Evolutionary conservation across 2,888 invertebrate species (phyloP), one percentile per base, ranked within the genome.

Genomic region (Ennomos fuscantarius): DNA sequence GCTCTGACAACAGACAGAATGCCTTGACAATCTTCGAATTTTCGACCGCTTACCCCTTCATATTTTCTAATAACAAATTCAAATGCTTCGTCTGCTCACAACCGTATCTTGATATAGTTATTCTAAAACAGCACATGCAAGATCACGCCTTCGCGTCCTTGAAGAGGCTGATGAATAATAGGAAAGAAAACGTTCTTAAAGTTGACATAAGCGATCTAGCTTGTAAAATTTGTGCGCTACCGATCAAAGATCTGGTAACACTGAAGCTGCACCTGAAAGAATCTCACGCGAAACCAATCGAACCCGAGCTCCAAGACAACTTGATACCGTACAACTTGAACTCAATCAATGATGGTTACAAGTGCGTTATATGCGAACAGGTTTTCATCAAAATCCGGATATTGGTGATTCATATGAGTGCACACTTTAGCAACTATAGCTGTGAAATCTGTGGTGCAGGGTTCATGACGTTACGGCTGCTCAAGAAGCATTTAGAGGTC

Each of bases 351-450:
- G 84, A 81, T 1, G 77, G 81, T 0, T 90, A 86, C 60, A 80
- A 76, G 58, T 92, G 92, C 58, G 89, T 88, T 0, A 78, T 92
- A 13, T 92, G 92, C 56, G 76, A 84, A 0, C 76, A 88, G 45
- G 78, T 63, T 6, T 91, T 92, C 44, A 85, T 89, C 32, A 91
- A 92, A 82, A 78, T 91, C 0, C 73, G 91, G 1, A 84, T 86
- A 39, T 69, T 92, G 13, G 91, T 91, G 0, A 90, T 91, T 1
- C 92, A 92, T 46, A 92, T 92, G 92, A 91, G 89, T 56, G 88
- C 86, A 0, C 92, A 92, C 55, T 92, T 92, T 43, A 91, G 85
- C 48, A 91, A 91, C 61, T 92, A 91, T 51, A 91, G 91, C 59
- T 92, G 92, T 24, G 92, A 92, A 52, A 78, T 91, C 8, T 92